These are phyloP conservation scores for Callinectes sapidus DNA, from an alignment of 2,888 invertebrate genomes.

Conservation along the genomic window DNA sequence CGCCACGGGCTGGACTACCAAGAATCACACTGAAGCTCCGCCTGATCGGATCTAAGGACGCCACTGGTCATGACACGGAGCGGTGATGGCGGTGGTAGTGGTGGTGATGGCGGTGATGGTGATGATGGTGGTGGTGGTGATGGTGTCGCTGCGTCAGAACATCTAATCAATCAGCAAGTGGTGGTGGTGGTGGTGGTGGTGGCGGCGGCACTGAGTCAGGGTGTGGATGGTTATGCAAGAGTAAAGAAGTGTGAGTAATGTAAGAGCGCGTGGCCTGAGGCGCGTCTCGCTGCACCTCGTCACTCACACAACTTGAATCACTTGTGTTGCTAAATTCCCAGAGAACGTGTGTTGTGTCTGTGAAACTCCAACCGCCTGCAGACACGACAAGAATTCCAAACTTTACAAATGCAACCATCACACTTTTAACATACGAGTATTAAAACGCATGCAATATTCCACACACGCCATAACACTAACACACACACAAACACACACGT, in stretches of 20 bases:
- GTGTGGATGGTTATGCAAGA: neutral
- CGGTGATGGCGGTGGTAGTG: neutral
- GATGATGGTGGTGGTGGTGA: neutral
- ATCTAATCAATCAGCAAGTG: neutral
- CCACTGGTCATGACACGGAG: neutral
- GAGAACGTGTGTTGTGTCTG: neutral
- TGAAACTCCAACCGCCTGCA: neutral
- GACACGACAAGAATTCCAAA: neutral
- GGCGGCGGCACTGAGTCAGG: neutral
- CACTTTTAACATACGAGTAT: neutral
- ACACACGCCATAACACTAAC: neutral
- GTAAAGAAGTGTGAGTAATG: neutral
- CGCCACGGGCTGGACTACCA: neutral
- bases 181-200: neutral
- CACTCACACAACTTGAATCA: neutral
- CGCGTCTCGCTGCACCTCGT: neutral
- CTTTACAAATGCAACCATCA: neutral
- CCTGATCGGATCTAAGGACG: neutral
- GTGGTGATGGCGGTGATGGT: too few species aligned
- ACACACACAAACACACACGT: neutral
- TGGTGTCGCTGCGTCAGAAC: neutral
- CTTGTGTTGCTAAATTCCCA: neutral
- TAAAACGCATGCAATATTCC: neutral
- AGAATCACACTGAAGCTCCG: neutral
- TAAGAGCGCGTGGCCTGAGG: neutral